Evolutionary conservation across 2,888 invertebrate species (phyloP), one percentile per base, ranked within the genome.

Genomic region (Scaptomyza polygonia): DNA sequence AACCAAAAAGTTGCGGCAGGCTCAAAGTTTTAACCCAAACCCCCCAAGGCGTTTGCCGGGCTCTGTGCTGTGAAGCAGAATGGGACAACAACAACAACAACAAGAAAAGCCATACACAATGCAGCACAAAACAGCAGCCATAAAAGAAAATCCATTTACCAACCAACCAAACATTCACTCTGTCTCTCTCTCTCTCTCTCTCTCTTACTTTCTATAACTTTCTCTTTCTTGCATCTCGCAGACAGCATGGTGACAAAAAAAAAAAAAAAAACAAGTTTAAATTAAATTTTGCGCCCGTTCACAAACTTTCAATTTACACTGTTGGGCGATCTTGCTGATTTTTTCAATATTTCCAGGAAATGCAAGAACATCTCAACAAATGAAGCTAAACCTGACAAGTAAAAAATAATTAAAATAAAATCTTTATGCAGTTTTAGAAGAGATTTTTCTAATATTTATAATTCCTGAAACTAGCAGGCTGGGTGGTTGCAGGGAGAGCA

Each of bases 21-120:
- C 74, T 85, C 81, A 81, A 86, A 81, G 87, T 81, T 86, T 79
- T 80, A 77, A 55, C 81, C 78, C 78, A 21, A n/a, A n/a, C 21
- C 21, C 5, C 56, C 40, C 36, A 63, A 63, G 67, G 61, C 57
- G 36, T 68, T 14, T 34, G 34, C 3, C 4, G 21, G 21, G 21
- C 21, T 21, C 8, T 6, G 55, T 4, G 52, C 47, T 52, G 47
- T 49, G 48, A 5, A 4, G 25, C 39, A n/a, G 40, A 63, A 30
- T 61, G 48, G 27, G 32, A n/a, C n/a, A n/a, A n/a, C n/a, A n/a
- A n/a, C n/a, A 11, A 48, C 27, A 53, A n/a, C n/a, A 8, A 29
- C 1, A n/a, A 36, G 14, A 14, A 36, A 7, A 36, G 54, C 45
- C 44, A 72, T 47, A 48, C 27, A 56, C 56, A 53, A 75, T 58